Base-by-base conservation (phyloP, 2,797 vertebrate genomes). In the Sebastes matsubarae region DNA sequence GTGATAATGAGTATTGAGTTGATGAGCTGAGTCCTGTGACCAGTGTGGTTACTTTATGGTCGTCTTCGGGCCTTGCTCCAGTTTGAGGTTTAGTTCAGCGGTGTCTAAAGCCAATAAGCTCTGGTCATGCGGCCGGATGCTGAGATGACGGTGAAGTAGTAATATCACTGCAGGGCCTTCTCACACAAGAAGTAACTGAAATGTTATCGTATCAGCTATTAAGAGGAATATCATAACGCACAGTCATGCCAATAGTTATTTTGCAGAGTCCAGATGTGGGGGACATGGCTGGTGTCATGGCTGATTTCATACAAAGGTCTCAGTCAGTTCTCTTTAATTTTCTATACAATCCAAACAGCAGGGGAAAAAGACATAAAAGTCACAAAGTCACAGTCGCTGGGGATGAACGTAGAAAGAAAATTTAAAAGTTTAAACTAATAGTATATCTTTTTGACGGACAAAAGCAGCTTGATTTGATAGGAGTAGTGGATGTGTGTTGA, bases 11-110 rank as follows among this genome's bases (percentile, higher is more conserved):
- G 82, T 18, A 6, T 67, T 85, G 38, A 68, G 78, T 84, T 77
- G 77, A 88, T 79, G 87, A 88, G 64, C 65, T 9, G 2, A 89
- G 87, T 93, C 93, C 82, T 91, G 85, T 95, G 93, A 95, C 92
- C 82, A 57, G 57, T 60, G 75, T 75, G 75, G 77, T 54, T 57
- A 29, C 63, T 91, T 88, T 85, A 85, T 86, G 81, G 76, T 74
- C 75, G 79, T 90, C 86, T 82, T 22, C 73, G 59, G 80, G 88
- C 60, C 54, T 14, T 69, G 81, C 75, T 91, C 59, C 80, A 84
- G 63, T 79, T 72, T 69, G 61, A 79, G 34, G 59, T 76, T 89
- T 54, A 67, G 77, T 85, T 77, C 46, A 83, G 12, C 66, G 11
- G 70, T 54, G 58, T 71, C 84, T 80, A 77, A 72, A 89, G 87